Evolutionary conservation across 1,140 invertebrate species (phyloP).

Genomic region (Archegozetes longisetosus): DNA sequence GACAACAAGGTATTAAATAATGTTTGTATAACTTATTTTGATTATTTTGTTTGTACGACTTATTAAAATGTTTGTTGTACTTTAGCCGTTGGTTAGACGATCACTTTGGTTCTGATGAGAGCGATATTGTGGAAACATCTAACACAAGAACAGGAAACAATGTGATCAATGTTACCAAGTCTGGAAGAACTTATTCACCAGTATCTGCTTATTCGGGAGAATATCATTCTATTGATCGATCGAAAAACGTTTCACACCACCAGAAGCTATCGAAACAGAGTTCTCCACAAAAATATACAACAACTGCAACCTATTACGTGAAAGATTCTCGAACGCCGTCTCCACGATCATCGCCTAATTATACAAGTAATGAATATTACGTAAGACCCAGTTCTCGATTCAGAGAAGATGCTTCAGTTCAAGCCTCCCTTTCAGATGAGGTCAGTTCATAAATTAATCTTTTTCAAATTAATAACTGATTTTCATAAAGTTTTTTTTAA

Average conservation of each 20-base stretch:
- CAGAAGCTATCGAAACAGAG: not conserved
- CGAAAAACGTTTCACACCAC: not conserved
- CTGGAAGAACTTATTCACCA: not conserved
- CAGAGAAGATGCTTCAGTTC: constrained; percentile 18
- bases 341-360: too few relatives aligned
- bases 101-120: constrained; percentile 58
- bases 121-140: constrained; percentile 12
- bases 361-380: not conserved
- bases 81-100: constrained; percentile 73
- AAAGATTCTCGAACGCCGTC: constrained; percentile 3
- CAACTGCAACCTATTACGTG: constrained; percentile 1
- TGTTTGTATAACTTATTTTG: not conserved
- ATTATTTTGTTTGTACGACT: constrained; percentile 11
- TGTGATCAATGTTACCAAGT: constrained; percentile 13
- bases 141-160: constrained; percentile 18
- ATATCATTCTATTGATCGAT: not conserved
- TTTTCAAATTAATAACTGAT: too few relatives aligned
- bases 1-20: constrained; percentile 5
- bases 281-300: not conserved
- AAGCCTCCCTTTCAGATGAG: constrained; percentile 16
- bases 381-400: not conserved
- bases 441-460: too few relatives aligned
- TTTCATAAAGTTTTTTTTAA: too few relatives aligned
- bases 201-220: not conserved
- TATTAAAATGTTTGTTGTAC: constrained; percentile 59